A percentile compares a stretch with the other conserved stretches of the same genome.
These are phyloP conservation scores for Clitarchus hookeri DNA, from an alignment of 2,888 invertebrate genomes.

Conservation along the genomic window DNA sequence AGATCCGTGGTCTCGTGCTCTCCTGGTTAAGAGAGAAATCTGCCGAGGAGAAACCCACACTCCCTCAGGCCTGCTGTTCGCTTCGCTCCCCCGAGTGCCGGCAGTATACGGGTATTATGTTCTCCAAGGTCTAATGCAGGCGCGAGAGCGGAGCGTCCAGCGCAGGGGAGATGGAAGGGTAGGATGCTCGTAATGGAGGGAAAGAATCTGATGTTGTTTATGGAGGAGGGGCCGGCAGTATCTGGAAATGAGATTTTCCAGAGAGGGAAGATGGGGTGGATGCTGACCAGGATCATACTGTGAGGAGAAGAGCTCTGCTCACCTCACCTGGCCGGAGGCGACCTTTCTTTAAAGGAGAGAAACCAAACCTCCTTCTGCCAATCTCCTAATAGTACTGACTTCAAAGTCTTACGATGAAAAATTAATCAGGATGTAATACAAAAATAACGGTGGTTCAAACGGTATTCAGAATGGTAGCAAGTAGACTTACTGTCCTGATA, in stretches of 20 bases:
- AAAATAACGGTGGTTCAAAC: too few species aligned
- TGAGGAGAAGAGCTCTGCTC: not conserved
- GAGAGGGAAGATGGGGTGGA: not conserved
- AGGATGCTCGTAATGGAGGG: not conserved
- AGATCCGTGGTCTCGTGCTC: not conserved
- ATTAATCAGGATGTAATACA: too few species aligned
- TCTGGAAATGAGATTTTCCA: not conserved
- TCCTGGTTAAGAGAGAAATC: not conserved
- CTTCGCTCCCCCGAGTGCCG: not conserved
- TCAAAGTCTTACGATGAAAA: too few species aligned
- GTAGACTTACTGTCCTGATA: too few species aligned
- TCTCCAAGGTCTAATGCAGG: not conserved
- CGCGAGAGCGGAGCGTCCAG: not conserved
- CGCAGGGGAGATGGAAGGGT: not conserved
- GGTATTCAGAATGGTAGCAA: too few species aligned
- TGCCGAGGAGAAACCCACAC: not conserved
- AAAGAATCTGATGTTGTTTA: conserved; percentile 10
- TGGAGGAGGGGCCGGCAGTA: not conserved
- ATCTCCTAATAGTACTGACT: too few species aligned
- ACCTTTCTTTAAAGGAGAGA: not conserved
- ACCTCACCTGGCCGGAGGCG: not conserved
- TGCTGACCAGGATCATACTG: not conserved
- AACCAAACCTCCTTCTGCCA: too few species aligned
- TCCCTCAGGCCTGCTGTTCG: not conserved
- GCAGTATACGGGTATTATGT: not conserved